phyloP scores from a whole-genome alignment of 2,797 vertebrate genomes.

The Sebastes glaucus region DNA sequence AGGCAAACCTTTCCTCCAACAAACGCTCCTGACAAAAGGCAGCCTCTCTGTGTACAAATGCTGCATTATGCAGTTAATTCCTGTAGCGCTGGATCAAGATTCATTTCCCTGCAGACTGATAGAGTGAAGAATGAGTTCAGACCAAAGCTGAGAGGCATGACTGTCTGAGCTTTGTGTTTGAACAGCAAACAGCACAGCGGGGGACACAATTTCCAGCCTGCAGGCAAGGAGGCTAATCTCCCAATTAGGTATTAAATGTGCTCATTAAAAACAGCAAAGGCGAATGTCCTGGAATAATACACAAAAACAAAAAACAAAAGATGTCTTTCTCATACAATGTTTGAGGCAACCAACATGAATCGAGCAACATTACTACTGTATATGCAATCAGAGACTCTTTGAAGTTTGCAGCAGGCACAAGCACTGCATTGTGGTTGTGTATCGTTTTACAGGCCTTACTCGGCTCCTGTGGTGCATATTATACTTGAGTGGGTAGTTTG shows the following conservation, averaged over 20 bases:
- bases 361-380: background rate
- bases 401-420: conserved; percentile 35
- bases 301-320: conserved; percentile 53
- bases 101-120: conserved; percentile 57
- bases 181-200: conserved; percentile 69
- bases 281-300: conserved; percentile 66
- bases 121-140: conserved; percentile 50
- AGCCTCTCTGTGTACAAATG: conserved; percentile 21
- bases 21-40: conserved; percentile 32
- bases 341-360: conserved; percentile 33
- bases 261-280: conserved; percentile 71
- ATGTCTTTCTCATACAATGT: conserved; percentile 37
- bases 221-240: conserved; percentile 68
- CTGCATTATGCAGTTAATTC: conserved; percentile 61
- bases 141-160: conserved; percentile 66
- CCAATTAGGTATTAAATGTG: conserved; percentile 76
- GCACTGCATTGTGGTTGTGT: background rate
- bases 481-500: conserved; percentile 44
- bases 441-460: conserved; percentile 31
- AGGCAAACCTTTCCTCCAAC: conserved; percentile 22
- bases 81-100: conserved; percentile 49
- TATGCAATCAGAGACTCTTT: conserved; percentile 25
- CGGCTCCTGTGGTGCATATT: conserved; percentile 25
- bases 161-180: conserved; percentile 68
- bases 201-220: conserved; percentile 63